phyloP scores from a whole-genome alignment of 2,113 vertebrate genomes.

The Cervus canadensis region DNA sequence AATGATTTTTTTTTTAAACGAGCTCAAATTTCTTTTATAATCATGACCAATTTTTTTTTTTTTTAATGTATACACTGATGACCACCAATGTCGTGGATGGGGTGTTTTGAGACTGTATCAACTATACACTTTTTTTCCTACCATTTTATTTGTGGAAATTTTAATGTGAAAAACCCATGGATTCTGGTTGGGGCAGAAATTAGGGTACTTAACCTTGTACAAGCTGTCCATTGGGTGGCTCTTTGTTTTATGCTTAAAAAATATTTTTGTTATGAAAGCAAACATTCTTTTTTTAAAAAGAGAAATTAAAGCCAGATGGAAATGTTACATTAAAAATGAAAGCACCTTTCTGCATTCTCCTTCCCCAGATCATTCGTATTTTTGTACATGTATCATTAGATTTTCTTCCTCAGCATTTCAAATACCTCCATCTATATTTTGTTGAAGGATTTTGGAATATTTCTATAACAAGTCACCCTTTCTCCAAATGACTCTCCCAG shows the following conservation, averaged over 20 bases:
- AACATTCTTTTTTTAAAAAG: background rate
- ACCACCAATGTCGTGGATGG: background rate
- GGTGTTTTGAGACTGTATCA: background rate
- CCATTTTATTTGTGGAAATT: background rate
- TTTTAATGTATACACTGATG: background rate
- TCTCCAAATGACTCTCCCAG: background rate
- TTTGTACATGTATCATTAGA: background rate
- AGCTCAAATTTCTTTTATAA: background rate
- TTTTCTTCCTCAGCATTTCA: background rate
- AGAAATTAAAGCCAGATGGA: background rate
- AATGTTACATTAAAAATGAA: background rate
- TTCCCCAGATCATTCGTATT: background rate
- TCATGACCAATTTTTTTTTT: background rate
- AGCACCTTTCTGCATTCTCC: background rate
- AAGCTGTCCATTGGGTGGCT: background rate
- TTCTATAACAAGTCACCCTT: background rate
- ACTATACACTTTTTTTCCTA: background rate
- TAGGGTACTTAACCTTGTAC: background rate
- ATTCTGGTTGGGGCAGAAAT: background rate
- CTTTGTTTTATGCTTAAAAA: slow-evolving; percentile 14
- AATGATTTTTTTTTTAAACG: background rate
- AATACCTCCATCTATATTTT: background rate
- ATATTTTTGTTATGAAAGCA: background rate
- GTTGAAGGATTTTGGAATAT: background rate
- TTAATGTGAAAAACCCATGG: background rate